Percentiles rank a stretch among this genome's conserved stretches.
These are phyloP conservation scores for Saguinus imperator DNA, from an alignment of 2,113 vertebrate genomes.

Conservation along the genomic window DNA sequence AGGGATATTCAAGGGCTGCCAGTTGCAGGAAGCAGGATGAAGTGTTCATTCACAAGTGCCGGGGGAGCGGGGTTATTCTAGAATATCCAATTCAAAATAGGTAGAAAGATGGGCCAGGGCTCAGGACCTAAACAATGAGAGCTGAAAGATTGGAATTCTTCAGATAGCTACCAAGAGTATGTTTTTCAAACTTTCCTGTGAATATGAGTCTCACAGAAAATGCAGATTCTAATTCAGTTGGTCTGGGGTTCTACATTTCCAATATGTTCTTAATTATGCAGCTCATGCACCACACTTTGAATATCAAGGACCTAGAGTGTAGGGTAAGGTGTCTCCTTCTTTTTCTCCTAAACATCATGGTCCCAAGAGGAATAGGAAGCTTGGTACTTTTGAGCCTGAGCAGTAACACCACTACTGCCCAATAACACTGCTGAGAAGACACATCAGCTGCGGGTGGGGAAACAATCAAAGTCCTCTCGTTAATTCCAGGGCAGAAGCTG, in stretches of 20 bases:
- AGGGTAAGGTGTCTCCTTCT: background rate
- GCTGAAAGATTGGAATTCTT: background rate
- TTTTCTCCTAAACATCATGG: background rate
- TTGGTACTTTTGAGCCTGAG: background rate
- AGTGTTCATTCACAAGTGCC: background rate
- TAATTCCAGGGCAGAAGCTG: background rate
- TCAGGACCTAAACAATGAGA: background rate
- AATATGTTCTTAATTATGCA: background rate
- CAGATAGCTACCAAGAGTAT: background rate
- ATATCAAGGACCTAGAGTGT: background rate
- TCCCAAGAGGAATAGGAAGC: background rate
- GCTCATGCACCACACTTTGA: background rate
- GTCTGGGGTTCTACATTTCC: background rate
- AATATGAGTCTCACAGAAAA: background rate
- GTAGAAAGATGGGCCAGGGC: background rate
- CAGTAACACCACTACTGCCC: background rate
- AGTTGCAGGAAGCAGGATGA: background rate
- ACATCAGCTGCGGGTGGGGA: background rate
- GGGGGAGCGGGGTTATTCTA: background rate
- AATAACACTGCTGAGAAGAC: background rate
- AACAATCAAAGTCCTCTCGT: background rate
- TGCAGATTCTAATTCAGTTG: background rate
- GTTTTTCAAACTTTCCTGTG: background rate
- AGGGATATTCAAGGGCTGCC: background rate
- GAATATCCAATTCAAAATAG: conserved; percentile 31